Evolutionary conservation across 1,140 invertebrate genomes (phyloP).

Genomic region (Bombus sibiricus): DNA sequence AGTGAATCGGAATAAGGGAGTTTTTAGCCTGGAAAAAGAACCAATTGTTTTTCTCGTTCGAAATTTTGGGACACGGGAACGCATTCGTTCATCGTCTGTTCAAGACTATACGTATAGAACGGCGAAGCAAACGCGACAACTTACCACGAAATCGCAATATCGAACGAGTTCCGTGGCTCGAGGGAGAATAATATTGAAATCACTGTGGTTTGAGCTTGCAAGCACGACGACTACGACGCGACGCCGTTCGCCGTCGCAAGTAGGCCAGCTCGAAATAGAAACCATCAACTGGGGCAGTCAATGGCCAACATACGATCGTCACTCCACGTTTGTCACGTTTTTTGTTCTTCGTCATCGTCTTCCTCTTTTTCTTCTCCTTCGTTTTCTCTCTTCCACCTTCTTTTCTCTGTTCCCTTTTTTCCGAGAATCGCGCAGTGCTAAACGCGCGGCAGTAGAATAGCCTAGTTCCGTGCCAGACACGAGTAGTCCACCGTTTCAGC

Average conservation of each 20-base stretch:
- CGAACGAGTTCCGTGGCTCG: slow-evolving; percentile 51
- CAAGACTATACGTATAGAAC: not conserved
- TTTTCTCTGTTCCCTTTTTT: not conserved
- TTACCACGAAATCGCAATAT: slow-evolving; percentile 53
- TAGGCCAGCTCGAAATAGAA: slow-evolving; percentile 71
- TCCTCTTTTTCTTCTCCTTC: not conserved
- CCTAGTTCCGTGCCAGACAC: slow-evolving; percentile 20
- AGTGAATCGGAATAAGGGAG: not conserved
- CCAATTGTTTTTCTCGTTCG: slow-evolving; percentile 13
- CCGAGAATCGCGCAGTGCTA: not conserved
- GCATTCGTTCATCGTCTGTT: slow-evolving; percentile 29
- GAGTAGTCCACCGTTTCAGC: not conserved
- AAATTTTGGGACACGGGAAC: slow-evolving; percentile 5
- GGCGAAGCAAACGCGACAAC: slow-evolving; percentile 30
- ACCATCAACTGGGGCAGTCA: slow-evolving; percentile 67
- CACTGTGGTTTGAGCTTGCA: slow-evolving; percentile 48
- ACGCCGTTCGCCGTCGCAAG: slow-evolving; percentile 55
- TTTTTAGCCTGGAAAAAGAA: slow-evolving; percentile 4
- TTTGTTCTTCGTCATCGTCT: slow-evolving; percentile 22
- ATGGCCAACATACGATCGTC: slow-evolving; percentile 65
- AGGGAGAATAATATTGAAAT: slow-evolving; percentile 69
- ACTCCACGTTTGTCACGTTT: slow-evolving; percentile 48
- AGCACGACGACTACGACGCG: slow-evolving; percentile 39
- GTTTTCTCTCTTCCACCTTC: not conserved
- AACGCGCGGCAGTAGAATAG: slow-evolving; percentile 13